Base-by-base conservation (phyloP, 2,888 invertebrate species). In the Alcis repandata region DNA sequence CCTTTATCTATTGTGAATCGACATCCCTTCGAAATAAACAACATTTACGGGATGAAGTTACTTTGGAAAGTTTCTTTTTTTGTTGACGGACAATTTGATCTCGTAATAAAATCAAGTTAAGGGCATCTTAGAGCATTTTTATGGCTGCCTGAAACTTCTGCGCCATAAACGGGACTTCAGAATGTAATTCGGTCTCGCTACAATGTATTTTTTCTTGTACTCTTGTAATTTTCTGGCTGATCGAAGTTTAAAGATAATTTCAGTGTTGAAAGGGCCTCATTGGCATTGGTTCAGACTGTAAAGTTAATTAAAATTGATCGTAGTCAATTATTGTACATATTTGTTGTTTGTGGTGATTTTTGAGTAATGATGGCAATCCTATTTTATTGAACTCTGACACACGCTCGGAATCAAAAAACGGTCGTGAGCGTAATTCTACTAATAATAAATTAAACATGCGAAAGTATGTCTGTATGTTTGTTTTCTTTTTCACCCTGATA, bases 41-140 rank as follows among this genome's bases (percentile, higher is more conserved):
- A 53, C 54, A 43, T 61, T 54, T 41, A 61, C 27, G 32, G 41
- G 49, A 49, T 54, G 48, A 41, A 56, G 54, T 61, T 54, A 59
- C 59, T 59, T 59, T 45, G 45, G 45, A 49, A 49, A 52, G 11
- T 27, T 59, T 40, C 56, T 19, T 54, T 61, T 53, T 48, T 61
- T 48, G 53, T 48, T 48, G 60, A 61, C 45, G 60, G 48, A 61
- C 60, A 61, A 60, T 61, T 61, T 61, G 61, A 48, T 61, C 40
- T 46, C 38, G 54, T 61, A 61, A 61, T 61, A 54, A 61, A 61
- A 61, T 48, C 46, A 48, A 52, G 52, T 59, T 52, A 59, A 48
- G 59, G 15, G 20, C 36, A 36, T 56, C 48, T 56, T 56, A 45
- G 45, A 61, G 20, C 54, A 54, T 61, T 61, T 61, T 61, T 61